Evolutionary conservation across 1,140 invertebrate species (phyloP), one percentile per base, ranked within the genome.

Genomic region (Euura lappo): DNA sequence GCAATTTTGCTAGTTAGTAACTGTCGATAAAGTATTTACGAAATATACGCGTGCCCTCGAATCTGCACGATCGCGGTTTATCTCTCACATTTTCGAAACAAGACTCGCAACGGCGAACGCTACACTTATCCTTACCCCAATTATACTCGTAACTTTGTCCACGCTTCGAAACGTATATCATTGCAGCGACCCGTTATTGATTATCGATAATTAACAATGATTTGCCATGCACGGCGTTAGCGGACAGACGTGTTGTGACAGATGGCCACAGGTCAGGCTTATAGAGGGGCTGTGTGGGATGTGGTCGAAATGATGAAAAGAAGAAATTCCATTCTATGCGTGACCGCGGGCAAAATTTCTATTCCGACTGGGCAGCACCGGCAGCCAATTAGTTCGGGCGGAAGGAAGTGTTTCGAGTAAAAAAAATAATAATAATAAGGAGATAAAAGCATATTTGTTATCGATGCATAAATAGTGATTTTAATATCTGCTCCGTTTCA

Each of bases 271-370:
- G 28, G 28, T 28, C 28, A 28, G 28, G 28, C 28, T 28, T 28
- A 28, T 28, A 28, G 28, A 28, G 28, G 28, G 28, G 28, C 8
- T 60, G 51, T 60, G 51, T 60, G 51, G 51, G 51, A 60, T 11
- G 51, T 60, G 51, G 51, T 60, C 51, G 44, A 28, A 71, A 71
- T 44, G 28, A 7, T 60, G 65, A 28, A 67, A 60, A 64, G 47
- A 72, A 73, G 68, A 65, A 70, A 73, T 73, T 60, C 67, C 44
- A 28, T 44, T 42, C 28, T 65, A 66, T 68, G 2, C 68, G 45
- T 73, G 28, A 70, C 72, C 68, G 11, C 68, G 44, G 72, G 72
- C 72, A 28, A 73, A 73, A 73, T 74, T 74, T 74, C 69, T 70
- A 74, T 60, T 60, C 13, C 51, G 10, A 60, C 13, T 60, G 10